Evolutionary conservation across 2,888 invertebrate genomes (phyloP), one percentile per base, ranked within the genome.

Genomic region (Invenusta paracnida): DNA sequence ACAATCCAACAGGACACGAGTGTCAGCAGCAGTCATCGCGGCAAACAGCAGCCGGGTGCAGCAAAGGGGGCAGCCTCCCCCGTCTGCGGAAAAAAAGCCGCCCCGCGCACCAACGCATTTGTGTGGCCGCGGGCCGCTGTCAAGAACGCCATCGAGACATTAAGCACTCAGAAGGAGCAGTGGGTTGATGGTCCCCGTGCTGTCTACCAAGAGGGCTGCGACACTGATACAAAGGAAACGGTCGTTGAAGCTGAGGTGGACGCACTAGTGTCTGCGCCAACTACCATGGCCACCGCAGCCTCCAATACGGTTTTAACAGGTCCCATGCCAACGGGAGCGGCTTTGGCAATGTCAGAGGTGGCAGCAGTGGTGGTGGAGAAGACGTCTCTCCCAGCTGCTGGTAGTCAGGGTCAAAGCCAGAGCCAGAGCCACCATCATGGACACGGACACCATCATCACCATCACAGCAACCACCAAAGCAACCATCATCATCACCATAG

Each of bases 181-280:
- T 98, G 97, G 97, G 95, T 97, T 87, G 97, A 98, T 92, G 97
- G 97, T 0, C 97, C 97, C 0, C 93, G 96, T 90, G 83, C 83
- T 1, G 79, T 79, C 23, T 79, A 79, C 23, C 11, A 5, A 11
- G 79, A 23, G 29, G 79, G 29, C 23, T n/a, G n/a, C n/a, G n/a
- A n/a, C n/a, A n/a, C n/a, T n/a, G n/a, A n/a, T n/a, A n/a, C n/a
- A n/a, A n/a, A n/a, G n/a, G 79, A 79, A 27, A 23, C 11, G 48
- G 48, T 23, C 2, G 79, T 5, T 11, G 79, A 79, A 23, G 79
- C 79, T 11, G 79, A 79, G 79, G 29, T 13, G 79, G 23, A 11
- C 2, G 79, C 23, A 23, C 5, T n/a, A 27, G 79, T 79, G 79
- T 5, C 48, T 11, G 11, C 48, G 5, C 11, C 17, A 17, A 17